A percentile compares a stretch with the other conserved stretches of the same genome.
Conservation (phyloP, 23 tunicate genomes). For the Halocynthia aurantium region DNA sequence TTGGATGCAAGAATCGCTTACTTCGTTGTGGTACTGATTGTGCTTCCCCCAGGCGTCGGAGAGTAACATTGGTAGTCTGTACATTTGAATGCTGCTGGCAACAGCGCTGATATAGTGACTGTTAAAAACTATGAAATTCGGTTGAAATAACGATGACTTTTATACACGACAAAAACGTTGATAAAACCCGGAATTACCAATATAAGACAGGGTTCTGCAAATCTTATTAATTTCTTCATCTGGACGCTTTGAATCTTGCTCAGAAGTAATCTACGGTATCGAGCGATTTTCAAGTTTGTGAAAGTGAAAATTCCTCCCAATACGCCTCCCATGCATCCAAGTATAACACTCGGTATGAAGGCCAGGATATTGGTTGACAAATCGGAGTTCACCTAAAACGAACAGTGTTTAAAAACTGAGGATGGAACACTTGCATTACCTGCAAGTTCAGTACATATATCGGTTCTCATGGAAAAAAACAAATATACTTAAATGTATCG, state of each 20-base stretch:
- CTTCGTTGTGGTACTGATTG: not conserved
- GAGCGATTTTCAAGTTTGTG: conserved; percentile 80
- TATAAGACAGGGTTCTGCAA: conserved; percentile 80
- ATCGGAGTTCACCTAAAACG: conserved; percentile 64
- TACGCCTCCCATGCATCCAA: conserved; percentile 88
- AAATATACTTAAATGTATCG: not conserved
- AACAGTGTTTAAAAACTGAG: not conserved
- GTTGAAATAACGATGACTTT: not conserved
- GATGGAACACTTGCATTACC: not conserved
- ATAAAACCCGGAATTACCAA: conserved; percentile 33
- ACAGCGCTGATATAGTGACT: conserved; percentile 64
- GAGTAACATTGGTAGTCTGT: conserved; percentile 47
- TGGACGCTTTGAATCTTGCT: conserved; percentile 35
- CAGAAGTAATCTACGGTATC: conserved; percentile 45
- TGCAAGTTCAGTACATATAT: not conserved
- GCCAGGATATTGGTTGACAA: conserved; percentile 67
- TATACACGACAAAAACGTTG: not conserved
- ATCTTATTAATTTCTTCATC: conserved; percentile 44
- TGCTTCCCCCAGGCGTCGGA: not conserved
- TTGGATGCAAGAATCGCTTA: not conserved
- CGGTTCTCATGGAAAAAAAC: too few relatives aligned
- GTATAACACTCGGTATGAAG: conserved; percentile 68
- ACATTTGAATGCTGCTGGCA: conserved; percentile 73
- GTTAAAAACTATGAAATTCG: conserved; percentile 48
- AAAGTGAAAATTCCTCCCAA: conserved; percentile 91